These are phyloP conservation scores for Chloroclystis v-ata DNA, from an alignment of 2,888 invertebrate genomes.

Conservation along the genomic window DNA sequence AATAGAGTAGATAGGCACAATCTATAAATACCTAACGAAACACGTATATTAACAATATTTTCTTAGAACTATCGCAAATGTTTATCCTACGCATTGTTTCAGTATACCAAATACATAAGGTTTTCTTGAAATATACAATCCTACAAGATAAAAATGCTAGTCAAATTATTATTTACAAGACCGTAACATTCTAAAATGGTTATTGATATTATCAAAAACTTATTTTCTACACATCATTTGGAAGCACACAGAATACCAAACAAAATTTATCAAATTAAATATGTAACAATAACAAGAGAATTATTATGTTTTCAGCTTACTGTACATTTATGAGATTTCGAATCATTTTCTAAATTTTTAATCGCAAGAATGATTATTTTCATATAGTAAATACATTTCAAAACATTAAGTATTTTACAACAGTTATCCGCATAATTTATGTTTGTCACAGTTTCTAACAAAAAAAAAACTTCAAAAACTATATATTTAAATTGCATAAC, in stretches of 20 bases:
- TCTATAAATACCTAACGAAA: constrained; percentile 2
- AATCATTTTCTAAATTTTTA: too few relatives aligned
- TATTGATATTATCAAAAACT: constrained; percentile 34
- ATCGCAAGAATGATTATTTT: too few relatives aligned
- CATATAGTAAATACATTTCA: too few relatives aligned
- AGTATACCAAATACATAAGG: constrained; percentile 32
- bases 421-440: too few relatives aligned
- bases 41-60: not conserved
- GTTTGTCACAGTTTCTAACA: too few relatives aligned
- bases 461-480: too few relatives aligned
- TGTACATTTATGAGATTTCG: too few relatives aligned
- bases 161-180: constrained; percentile 64
- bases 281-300: not conserved
- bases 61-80: constrained; percentile 1
- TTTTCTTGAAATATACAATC: constrained; percentile 29
- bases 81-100: constrained; percentile 26
- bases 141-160: constrained; percentile 70
- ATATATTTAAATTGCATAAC: too few relatives aligned
- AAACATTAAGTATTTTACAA: too few relatives aligned
- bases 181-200: constrained; percentile 34
- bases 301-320: not conserved
- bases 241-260: constrained; percentile 73
- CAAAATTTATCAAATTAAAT: constrained; percentile 7
- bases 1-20: not conserved
- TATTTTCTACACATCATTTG: constrained; percentile 58